Conservation (phyloP, 2,113 vertebrate species). For the Hippocampus comes region DNA sequence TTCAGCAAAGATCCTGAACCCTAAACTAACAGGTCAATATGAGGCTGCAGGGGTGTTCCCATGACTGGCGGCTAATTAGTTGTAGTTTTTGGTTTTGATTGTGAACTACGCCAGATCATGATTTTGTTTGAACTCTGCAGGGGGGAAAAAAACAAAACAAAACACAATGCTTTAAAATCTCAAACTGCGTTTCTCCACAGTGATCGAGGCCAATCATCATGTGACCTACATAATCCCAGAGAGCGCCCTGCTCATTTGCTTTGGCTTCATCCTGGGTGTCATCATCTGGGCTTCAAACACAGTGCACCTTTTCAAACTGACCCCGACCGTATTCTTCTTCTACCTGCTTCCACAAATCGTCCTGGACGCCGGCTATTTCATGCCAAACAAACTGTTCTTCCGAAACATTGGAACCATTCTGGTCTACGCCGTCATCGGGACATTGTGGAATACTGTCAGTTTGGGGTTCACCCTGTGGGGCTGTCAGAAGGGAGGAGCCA, state of each 20-base stretch:
- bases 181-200: conserved; percentile 57
- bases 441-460: conserved; percentile 88
- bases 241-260: conserved; percentile 89
- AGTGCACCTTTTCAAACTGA: conserved; percentile 82
- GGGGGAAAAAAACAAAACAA: not conserved
- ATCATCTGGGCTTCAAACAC: conserved; percentile 85
- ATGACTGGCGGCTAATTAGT: too few species aligned
- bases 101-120: too few species aligned
- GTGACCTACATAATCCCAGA: conserved; percentile 85
- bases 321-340: conserved; percentile 84
- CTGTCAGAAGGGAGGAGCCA: conserved; percentile 83
- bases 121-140: not conserved
- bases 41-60: too few species aligned
- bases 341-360: conserved; percentile 91
- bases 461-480: conserved; percentile 87
- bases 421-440: conserved; percentile 86
- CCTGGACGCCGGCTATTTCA: conserved; percentile 91
- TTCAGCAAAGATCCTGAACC: too few species aligned
- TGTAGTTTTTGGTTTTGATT: too few species aligned
- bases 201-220: conserved; percentile 85
- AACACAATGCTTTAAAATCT: not conserved
- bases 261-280: conserved; percentile 86
- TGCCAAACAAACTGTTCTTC: conserved; percentile 96
- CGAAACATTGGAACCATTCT: conserved; percentile 90
- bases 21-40: too few species aligned